A percentile compares a stretch with the other conserved stretches of the same genome.
These are phyloP conservation scores for Trachythela sp. DNA, from an alignment of 64 coral and sea anemone genomes.

Conservation along the genomic window DNA sequence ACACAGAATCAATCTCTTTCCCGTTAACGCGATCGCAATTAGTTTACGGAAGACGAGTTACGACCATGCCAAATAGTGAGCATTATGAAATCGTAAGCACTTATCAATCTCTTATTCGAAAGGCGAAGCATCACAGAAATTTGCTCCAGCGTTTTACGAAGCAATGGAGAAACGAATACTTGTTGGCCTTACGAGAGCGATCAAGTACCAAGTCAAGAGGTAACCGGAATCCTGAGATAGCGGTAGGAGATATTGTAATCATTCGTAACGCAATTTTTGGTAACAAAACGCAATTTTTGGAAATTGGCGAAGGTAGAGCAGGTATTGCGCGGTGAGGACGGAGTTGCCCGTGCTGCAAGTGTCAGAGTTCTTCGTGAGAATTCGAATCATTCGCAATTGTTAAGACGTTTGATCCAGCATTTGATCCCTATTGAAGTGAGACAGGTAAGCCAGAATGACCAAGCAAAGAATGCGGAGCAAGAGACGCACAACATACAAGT, in stretches of 20 bases:
- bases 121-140: not conserved
- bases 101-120: not conserved
- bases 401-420: not conserved
- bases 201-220: not conserved
- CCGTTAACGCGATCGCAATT: conserved; percentile 5
- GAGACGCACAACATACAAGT: not conserved
- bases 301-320: conserved; percentile 37
- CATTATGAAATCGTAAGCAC: conserved; percentile 21
- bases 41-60: no score
- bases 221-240: not conserved
- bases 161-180: conserved; percentile 9
- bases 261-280: conserved; percentile 15
- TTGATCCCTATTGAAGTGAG: not conserved
- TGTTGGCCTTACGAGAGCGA: not conserved
- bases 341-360: not conserved
- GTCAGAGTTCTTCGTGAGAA: conserved; percentile 7
- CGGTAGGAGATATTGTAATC: conserved; percentile 21
- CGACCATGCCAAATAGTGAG: conserved; percentile 9
- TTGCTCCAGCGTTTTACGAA: not conserved
- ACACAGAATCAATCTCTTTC: conserved; percentile 32
- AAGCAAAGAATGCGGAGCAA: not conserved
- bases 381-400: not conserved
- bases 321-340: not conserved
- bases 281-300: not conserved
- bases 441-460: not conserved